These are phyloP conservation scores for Gopherus flavomarginatus DNA, from an alignment of 2,113 vertebrate species.

Conservation along the genomic window DNA sequence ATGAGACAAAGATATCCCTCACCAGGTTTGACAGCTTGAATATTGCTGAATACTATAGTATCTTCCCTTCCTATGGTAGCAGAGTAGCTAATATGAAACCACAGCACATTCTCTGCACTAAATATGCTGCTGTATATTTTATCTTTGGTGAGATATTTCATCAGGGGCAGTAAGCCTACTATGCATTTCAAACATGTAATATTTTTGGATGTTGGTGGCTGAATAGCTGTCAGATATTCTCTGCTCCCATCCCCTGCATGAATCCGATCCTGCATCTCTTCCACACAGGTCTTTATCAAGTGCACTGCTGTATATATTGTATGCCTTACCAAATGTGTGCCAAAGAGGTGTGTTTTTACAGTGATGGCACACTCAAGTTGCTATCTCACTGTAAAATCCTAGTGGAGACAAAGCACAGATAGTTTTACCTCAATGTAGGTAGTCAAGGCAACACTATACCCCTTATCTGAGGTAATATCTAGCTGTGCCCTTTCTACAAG, in stretches of 20 bases:
- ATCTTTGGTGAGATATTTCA: neutral
- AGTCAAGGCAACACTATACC: neutral
- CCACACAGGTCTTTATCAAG: neutral
- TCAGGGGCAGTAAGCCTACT: neutral
- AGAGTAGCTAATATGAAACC: neutral
- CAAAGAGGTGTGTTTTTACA: neutral
- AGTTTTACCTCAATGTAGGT: neutral
- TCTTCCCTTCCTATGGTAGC: neutral
- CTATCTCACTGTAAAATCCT: neutral
- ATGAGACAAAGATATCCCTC: conserved; percentile 13
- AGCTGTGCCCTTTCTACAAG: fast-evolving
- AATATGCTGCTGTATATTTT: neutral
- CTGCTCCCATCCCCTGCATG: neutral
- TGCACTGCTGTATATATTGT: neutral
- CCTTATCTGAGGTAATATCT: neutral
- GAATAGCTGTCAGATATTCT: neutral
- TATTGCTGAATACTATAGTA: neutral
- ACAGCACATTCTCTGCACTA: neutral
- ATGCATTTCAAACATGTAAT: neutral
- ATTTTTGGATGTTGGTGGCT: neutral
- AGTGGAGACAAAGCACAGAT: neutral
- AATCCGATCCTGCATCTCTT: neutral
- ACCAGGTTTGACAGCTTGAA: conserved; percentile 2
- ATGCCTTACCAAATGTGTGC: neutral
- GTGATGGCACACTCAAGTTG: neutral